Percentiles rank a stretch among this genome's conserved stretches.
phyloP scores from a whole-genome alignment of 1,140 invertebrate genomes.

The Leptinotarsa texana region DNA sequence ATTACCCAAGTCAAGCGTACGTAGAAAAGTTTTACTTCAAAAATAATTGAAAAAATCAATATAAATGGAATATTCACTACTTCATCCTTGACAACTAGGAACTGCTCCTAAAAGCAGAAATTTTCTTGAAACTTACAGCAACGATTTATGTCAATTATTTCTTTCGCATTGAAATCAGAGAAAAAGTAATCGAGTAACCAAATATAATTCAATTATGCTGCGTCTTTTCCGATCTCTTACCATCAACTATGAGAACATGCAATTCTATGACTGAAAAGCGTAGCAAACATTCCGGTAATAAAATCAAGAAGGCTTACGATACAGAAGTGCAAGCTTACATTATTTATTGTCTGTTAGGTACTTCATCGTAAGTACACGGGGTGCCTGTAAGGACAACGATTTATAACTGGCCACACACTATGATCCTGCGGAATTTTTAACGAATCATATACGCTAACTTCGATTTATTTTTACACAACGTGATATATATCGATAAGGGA shows the following conservation, averaged over 20 bases:
- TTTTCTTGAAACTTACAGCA: too few relatives aligned
- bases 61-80: too few relatives aligned
- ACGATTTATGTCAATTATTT: too few relatives aligned
- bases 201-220: too few relatives aligned
- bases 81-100: too few relatives aligned
- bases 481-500: neutral
- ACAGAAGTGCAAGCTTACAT: slow-evolving; percentile 29
- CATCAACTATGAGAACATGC: slow-evolving; percentile 9
- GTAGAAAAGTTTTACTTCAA: too few relatives aligned
- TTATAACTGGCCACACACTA: slow-evolving; percentile 40
- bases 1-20: too few relatives aligned
- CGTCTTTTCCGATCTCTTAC: neutral
- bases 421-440: slow-evolving; percentile 31
- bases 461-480: slow-evolving; percentile 18
- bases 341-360: slow-evolving; percentile 41
- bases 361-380: slow-evolving; percentile 35
- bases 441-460: slow-evolving; percentile 17
- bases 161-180: too few relatives aligned
- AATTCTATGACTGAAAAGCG: slow-evolving; percentile 12
- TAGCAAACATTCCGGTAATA: neutral
- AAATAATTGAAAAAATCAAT: too few relatives aligned
- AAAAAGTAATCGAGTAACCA: too few relatives aligned
- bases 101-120: too few relatives aligned
- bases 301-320: slow-evolving; percentile 18
- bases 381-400: slow-evolving; percentile 40